Evolutionary conservation across 2,797 vertebrate species (phyloP).

Genomic region (Sphenopsis melanotis): DNA sequence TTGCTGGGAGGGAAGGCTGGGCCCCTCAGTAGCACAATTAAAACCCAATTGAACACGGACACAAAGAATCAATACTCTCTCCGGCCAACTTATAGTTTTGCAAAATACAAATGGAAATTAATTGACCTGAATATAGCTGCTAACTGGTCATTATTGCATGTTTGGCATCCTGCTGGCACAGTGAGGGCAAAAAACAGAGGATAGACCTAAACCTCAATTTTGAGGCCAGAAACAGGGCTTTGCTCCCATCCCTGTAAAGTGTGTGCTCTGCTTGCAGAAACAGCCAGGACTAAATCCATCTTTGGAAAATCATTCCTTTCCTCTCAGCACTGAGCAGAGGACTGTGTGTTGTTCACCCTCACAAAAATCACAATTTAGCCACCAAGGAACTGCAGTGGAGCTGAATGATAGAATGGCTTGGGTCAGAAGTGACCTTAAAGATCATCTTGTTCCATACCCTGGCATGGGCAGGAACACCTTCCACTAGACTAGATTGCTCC

Average conservation of each 20-base stretch:
- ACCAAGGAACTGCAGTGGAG: background rate
- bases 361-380: background rate
- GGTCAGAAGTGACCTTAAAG: background rate
- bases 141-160: constrained; percentile 55
- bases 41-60: constrained; percentile 71
- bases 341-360: background rate
- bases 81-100: constrained; percentile 67
- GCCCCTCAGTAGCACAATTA: constrained; percentile 69
- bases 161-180: background rate
- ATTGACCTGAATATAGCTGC: constrained; percentile 64
- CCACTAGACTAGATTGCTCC: background rate
- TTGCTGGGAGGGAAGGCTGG: constrained; percentile 63
- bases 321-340: background rate
- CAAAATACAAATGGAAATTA: constrained; percentile 77
- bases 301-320: background rate
- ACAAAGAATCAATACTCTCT: constrained; percentile 74
- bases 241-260: background rate
- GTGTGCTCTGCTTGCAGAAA: background rate
- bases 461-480: background rate
- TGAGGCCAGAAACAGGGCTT: background rate
- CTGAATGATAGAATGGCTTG: background rate
- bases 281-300: background rate
- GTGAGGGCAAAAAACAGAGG: background rate
- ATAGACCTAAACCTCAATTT: background rate
- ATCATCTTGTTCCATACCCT: rapidly evolving